These are phyloP conservation scores for Columba livia DNA, from an alignment of 2,113 vertebrate species.

Conservation along the genomic window DNA sequence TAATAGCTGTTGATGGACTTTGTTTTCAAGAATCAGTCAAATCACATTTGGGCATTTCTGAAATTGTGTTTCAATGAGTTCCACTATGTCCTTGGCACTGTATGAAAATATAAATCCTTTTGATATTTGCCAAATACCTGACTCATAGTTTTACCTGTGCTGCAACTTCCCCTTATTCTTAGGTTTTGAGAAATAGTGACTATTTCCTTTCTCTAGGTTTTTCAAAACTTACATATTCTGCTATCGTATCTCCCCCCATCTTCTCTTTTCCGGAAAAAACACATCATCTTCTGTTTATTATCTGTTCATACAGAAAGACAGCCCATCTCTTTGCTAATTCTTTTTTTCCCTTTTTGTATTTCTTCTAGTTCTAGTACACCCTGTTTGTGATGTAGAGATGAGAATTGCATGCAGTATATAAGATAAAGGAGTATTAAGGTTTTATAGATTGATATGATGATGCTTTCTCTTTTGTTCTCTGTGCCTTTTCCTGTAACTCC, in stretches of 20 bases:
- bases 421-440: not conserved
- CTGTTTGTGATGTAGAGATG: not conserved
- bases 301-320: not conserved
- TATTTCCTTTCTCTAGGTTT: not conserved
- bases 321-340: not conserved
- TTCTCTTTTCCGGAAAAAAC: not conserved
- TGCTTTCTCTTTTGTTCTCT: not conserved
- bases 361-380: not conserved
- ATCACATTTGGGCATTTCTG: not conserved
- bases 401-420: not conserved
- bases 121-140: not conserved
- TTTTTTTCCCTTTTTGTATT: not conserved
- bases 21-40: not conserved
- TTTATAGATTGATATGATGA: not conserved
- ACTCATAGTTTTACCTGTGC: not conserved
- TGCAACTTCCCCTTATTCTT: not conserved
- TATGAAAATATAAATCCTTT: not conserved
- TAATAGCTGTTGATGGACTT: not conserved
- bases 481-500: not conserved
- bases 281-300: not conserved
- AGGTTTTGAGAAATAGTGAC: not conserved
- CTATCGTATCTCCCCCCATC: accelerated
- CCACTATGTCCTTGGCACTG: not conserved
- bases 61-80: not conserved
- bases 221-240: not conserved